Conservation (phyloP, 92 coral and sea anemone species). For the Isaurus tuberculatus region DNA sequence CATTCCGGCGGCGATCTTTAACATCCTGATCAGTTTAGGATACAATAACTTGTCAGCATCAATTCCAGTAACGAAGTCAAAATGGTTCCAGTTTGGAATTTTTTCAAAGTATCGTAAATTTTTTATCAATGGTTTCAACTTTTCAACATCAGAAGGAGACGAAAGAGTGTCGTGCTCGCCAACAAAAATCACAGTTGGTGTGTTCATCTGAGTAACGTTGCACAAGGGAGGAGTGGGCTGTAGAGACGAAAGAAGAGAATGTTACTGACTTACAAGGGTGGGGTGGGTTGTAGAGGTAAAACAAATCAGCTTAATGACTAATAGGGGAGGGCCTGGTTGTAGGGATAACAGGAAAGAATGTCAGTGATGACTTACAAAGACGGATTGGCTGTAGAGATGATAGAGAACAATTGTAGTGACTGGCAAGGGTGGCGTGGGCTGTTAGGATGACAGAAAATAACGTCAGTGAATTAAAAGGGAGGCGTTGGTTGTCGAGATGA, state of each 20-base stretch:
- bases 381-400: no score
- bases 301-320: no score
- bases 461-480: no score
- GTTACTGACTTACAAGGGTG: no score
- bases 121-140: conserved; percentile 50
- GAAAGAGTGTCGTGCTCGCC: conserved; percentile 82
- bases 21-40: conserved; percentile 45
- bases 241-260: background rate
- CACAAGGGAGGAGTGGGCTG: conserved; percentile 81
- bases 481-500: no score
- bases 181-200: conserved; percentile 73
- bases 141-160: conserved; percentile 72
- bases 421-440: no score
- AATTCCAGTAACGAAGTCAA: conserved; percentile 80
- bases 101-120: conserved; percentile 47
- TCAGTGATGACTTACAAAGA: no score
- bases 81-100: conserved; percentile 77
- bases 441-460: no score
- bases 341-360: no score
- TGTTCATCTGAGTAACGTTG: conserved; percentile 67
- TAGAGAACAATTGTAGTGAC: no score
- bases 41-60: conserved; percentile 73
- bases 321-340: no score
- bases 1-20: background rate
- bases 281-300: no score